Evolutionary conservation across 2,113 vertebrate genomes (phyloP), one percentile per base, ranked within the genome.

Genomic region (Prunella himalayana): DNA sequence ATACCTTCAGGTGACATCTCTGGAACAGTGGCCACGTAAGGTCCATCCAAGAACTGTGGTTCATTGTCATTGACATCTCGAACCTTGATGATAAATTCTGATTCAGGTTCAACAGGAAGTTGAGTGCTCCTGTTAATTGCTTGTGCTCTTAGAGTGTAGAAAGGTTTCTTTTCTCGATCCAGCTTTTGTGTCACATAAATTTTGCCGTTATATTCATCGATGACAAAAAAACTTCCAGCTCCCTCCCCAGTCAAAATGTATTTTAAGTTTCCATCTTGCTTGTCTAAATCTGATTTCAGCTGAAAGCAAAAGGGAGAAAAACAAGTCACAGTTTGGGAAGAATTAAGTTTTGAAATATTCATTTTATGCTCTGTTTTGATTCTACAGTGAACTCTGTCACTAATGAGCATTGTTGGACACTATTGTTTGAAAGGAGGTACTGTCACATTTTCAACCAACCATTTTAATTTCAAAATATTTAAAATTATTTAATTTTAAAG

Each of bases 1-100:
- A 6, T 99, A 99, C 99, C 99, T 61, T 96, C 97, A 83, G 98
- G 98, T 85, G 98, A 99, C 99, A 99, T 99, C 96, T 99, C 99
- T 11, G 99, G 98, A 92, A 99, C 98, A 88, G 97, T 98, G 92
- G 98, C 98, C 81, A 98, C 95, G 92, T 99, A 99, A 21, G 99
- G 99, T 92, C 98, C 99, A 76, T 99, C 98, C 94, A 98, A 98
- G 97, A 99, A 99, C 91, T 98, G 96, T 2, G 99, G 99, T 88
- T 96, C 97, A 59, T 99, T 99, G 95, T 99, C 99, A 90, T 99
- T 99, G 97, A 99, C 92, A 97, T 99, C 99, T 95, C 95, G 98
- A 87, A 99, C 99, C 88, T 98, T 99, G 97, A 99, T 98, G 97
- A 99, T 98, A 95, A 99, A 99, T 96, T 99, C 98, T 25, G 98